These are phyloP conservation scores for Lipophrys pholis DNA, from an alignment of 2,113 vertebrate species.

Conservation along the genomic window DNA sequence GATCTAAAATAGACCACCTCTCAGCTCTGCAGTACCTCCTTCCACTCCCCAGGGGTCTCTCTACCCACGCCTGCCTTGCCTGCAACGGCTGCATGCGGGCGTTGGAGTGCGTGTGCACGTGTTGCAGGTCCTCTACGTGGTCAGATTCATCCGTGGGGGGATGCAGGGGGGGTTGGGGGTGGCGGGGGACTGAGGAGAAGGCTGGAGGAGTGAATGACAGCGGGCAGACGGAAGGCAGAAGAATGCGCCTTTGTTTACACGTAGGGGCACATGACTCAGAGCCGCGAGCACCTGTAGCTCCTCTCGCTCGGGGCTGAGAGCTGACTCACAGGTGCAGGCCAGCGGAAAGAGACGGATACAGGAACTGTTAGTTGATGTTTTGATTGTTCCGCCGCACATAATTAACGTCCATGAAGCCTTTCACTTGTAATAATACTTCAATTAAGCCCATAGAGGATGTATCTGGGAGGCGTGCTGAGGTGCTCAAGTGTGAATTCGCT, in stretches of 20 bases:
- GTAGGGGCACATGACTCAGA: not conserved
- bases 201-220: not conserved
- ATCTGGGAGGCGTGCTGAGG: not conserved
- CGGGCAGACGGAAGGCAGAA: not conserved
- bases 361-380: not conserved
- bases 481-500: not conserved
- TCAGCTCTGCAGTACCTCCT: constrained; percentile 70
- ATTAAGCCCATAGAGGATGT: constrained; percentile 2
- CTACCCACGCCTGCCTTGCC: constrained; percentile 62
- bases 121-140: constrained; percentile 1
- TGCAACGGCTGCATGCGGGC: constrained; percentile 38
- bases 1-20: constrained; percentile 69
- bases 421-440: not conserved
- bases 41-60: constrained; percentile 75
- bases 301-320: not conserved
- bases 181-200: not conserved
- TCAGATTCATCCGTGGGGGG: not conserved
- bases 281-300: not conserved
- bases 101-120: constrained; percentile 27
- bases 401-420: constrained; percentile 9
- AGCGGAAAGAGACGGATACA: not conserved
- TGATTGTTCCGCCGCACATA: not conserved
- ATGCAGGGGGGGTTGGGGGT: not conserved
- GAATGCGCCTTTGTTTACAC: not conserved
- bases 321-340: not conserved